Percentiles rank a stretch among this genome's conserved stretches.
These are phyloP conservation scores for Euborellia annulipes DNA, from an alignment of 1,140 invertebrate species.

Conservation along the genomic window DNA sequence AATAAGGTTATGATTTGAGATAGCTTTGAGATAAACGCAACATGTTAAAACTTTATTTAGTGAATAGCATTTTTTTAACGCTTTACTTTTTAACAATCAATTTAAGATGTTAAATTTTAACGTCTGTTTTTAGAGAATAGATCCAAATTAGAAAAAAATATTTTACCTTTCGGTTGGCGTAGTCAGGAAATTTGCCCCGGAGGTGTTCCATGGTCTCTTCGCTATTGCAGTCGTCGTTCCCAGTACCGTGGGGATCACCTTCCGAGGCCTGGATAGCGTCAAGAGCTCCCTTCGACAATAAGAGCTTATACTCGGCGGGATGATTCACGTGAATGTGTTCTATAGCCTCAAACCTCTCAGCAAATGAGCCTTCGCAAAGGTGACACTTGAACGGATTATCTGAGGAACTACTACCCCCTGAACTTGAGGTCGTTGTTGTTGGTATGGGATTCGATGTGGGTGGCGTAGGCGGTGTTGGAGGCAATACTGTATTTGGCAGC, in stretches of 20 bases:
- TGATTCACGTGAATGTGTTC: constrained; percentile 64
- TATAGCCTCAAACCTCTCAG: constrained; percentile 57
- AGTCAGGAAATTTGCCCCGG: constrained; percentile 63
- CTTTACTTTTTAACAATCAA: too few relatives aligned
- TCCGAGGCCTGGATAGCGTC: constrained; percentile 34
- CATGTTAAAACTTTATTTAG: too few relatives aligned
- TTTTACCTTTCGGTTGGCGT: constrained; percentile 66
- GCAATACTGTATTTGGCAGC: constrained; percentile 1
- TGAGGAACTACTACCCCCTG: constrained; percentile 19
- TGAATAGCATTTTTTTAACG: too few relatives aligned
- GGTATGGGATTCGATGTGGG: constrained; percentile 16
- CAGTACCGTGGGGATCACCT: constrained; percentile 26
- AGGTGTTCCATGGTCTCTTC: constrained; percentile 36
- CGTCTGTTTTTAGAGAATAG: too few relatives aligned
- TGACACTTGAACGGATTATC: constrained; percentile 84
- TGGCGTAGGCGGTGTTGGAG: constrained; percentile 17
- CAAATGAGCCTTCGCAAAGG: constrained; percentile 73
- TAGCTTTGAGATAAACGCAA: too few relatives aligned
- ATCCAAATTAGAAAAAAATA: background rate
- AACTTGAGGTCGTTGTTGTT: constrained; percentile 8
- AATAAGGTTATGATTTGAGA: too few relatives aligned
- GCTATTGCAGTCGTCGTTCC: constrained; percentile 20
- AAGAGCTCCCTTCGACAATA: constrained; percentile 63
- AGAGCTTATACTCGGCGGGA: constrained; percentile 48
- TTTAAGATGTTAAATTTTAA: too few relatives aligned